Base-by-base conservation (phyloP, 2,113 vertebrate species). In the Amblyornis subalaris region DNA sequence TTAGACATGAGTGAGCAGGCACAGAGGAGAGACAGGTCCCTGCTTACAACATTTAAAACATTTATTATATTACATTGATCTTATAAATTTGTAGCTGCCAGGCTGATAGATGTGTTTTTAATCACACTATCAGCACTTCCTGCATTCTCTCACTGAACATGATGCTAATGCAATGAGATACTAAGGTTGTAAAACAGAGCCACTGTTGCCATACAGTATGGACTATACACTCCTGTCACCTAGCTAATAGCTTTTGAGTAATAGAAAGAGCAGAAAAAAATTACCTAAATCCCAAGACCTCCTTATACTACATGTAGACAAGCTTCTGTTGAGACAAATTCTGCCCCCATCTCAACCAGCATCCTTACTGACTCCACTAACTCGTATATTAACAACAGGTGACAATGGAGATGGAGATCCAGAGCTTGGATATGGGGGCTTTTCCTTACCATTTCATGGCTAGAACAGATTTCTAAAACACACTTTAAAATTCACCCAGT, bases 61-160 rank as follows among this genome's bases (percentile, higher is more conserved):
- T 81, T 88, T 94, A 93, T 95, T 90, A 61, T 84, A 66, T 91
- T 60, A 60, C 76, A 91, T 81, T 80, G 90, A 88, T 95, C 93
- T 74, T 85, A 80, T 9, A 81, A 67, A 67, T 94, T 80, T 13
- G 3, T 38, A 74, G 83, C 91, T 96, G 85, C 69, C 64, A 80
- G 51, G 38, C 71, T 93, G 85, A 93, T 77, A 82, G 38, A 85
- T 89, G 48, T 14, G 38, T 45, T 83, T 79, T 93, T 91, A 94
- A 88, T 95, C 85, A 86, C 31, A 33, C 55, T 60, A 61, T 77
- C 83, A 94, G 38, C 78, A 53, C 67, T 38, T 62, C 42, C 8
- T 64, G 47, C 18, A 5, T 67, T 83, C 38, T 44, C 31, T 91
- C 90, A 67, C 55, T 79, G 67, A 89, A 80, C 36, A 64, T 4